Evolutionary conservation across 2,113 vertebrate genomes (phyloP).

Genomic region (Carettochelys insculpta): DNA sequence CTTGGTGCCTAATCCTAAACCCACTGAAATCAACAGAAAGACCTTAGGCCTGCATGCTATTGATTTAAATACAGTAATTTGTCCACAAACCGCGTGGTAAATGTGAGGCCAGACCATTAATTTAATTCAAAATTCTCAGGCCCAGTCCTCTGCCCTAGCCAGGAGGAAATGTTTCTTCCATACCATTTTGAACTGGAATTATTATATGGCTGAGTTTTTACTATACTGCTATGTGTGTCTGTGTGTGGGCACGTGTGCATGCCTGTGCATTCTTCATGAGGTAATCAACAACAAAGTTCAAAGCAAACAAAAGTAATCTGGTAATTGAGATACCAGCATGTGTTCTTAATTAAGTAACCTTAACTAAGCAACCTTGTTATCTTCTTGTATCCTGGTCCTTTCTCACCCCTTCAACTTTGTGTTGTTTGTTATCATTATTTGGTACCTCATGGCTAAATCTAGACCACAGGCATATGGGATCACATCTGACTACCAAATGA

Average conservation of each 20-base stretch:
- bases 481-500: fast-evolving
- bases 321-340: background rate
- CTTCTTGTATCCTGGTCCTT: background rate
- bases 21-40: background rate
- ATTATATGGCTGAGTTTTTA: background rate
- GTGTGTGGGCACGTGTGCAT: background rate
- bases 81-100: background rate
- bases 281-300: background rate
- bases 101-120: background rate
- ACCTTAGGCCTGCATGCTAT: background rate
- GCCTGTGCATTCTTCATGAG: background rate
- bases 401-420: background rate
- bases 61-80: background rate
- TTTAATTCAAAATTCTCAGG: background rate
- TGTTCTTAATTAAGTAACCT: background rate
- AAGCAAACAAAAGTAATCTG: background rate
- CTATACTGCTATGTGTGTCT: background rate
- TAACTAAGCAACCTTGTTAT: conserved; percentile 11
- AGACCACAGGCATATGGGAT: fast-evolving
- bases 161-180: background rate
- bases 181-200: background rate
- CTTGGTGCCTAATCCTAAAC: background rate
- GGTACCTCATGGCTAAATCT: background rate
- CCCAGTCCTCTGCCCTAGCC: background rate
- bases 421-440: background rate